phyloP scores from a whole-genome alignment of 2,888 invertebrate genomes.

The Aethes cnicana region DNA sequence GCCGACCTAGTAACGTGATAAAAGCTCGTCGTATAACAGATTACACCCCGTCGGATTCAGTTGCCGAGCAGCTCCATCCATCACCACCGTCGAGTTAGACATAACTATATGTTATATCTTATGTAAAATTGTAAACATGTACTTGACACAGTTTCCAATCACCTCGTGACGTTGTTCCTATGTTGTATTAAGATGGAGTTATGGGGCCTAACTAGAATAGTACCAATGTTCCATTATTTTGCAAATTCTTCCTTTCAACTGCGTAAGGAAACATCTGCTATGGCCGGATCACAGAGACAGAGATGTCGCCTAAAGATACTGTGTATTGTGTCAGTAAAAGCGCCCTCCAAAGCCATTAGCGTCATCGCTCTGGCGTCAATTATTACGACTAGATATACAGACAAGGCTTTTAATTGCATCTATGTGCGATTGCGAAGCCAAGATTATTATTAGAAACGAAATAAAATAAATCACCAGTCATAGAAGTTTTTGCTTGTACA shows the following conservation, averaged over 20 bases:
- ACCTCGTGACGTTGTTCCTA: slow-evolving; percentile 44
- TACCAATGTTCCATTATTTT: slow-evolving; percentile 4
- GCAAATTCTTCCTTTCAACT: neutral
- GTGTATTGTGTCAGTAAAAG: neutral
- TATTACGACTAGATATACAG: slow-evolving; percentile 11
- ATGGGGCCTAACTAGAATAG: slow-evolving; percentile 36
- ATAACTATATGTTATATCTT: slow-evolving; percentile 36
- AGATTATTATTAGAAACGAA: slow-evolving; percentile 12
- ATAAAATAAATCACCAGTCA: slow-evolving; percentile 1
- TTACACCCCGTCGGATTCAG: slow-evolving; percentile 13
- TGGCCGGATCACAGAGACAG: neutral
- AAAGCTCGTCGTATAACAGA: slow-evolving; percentile 13
- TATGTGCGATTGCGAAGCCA: neutral
- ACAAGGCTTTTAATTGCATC: slow-evolving; percentile 1
- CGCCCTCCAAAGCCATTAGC: neutral
- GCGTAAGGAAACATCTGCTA: neutral
- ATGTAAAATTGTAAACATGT: slow-evolving; percentile 43
- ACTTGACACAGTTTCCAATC: slow-evolving; percentile 60
- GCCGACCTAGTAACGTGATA: slow-evolving; percentile 24
- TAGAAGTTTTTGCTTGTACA: slow-evolving; percentile 24
- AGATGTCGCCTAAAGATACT: neutral
- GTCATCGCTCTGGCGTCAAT: neutral
- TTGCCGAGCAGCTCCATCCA: slow-evolving; percentile 25
- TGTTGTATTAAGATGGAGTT: slow-evolving; percentile 42
- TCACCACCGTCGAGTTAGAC: slow-evolving; percentile 32